phyloP scores from a whole-genome alignment of 2,113 vertebrate genomes.

The Phaetusa simplex region DNA sequence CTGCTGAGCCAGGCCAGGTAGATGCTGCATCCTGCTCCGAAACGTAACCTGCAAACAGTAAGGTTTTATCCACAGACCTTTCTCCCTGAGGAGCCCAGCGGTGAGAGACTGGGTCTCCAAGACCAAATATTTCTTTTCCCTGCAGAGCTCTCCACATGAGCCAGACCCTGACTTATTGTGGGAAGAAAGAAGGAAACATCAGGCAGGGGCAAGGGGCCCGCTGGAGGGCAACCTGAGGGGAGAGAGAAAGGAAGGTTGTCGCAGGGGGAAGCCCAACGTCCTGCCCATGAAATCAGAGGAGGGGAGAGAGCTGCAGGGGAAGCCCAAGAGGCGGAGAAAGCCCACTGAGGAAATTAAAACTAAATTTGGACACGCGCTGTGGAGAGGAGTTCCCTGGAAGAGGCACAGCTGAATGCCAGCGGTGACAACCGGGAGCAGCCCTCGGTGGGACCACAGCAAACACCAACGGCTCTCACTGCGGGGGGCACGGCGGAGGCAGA shows the following conservation, averaged over 20 bases:
- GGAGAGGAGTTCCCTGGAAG: not conserved
- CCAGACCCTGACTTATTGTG: not conserved
- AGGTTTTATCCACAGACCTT: not conserved
- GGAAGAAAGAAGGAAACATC: not conserved
- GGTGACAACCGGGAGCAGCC: not conserved
- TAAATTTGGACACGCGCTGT: not conserved
- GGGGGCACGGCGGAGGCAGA: too few relatives aligned
- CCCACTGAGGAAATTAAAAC: not conserved
- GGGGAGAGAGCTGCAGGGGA: not conserved
- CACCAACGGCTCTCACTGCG: not conserved
- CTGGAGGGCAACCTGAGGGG: not conserved
- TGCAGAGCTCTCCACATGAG: not conserved
- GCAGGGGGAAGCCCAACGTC: not conserved
- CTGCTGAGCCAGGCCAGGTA: not conserved
- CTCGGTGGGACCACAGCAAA: not conserved
- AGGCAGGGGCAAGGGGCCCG: not conserved
- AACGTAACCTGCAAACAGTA: not conserved
- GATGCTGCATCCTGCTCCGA: not conserved
- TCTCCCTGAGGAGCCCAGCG: not conserved
- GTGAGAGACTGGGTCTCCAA: not conserved
- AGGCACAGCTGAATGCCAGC: rapidly evolving
- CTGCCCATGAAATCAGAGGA: not conserved
- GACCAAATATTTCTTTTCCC: constrained; percentile 1
- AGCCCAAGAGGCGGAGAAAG: not conserved
- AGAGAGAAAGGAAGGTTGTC: not conserved